Percentiles rank a stretch among this genome's conserved stretches.
Evolutionary conservation across 2,888 invertebrate genomes (phyloP).

Genomic region (Exocentrus adspersus): DNA sequence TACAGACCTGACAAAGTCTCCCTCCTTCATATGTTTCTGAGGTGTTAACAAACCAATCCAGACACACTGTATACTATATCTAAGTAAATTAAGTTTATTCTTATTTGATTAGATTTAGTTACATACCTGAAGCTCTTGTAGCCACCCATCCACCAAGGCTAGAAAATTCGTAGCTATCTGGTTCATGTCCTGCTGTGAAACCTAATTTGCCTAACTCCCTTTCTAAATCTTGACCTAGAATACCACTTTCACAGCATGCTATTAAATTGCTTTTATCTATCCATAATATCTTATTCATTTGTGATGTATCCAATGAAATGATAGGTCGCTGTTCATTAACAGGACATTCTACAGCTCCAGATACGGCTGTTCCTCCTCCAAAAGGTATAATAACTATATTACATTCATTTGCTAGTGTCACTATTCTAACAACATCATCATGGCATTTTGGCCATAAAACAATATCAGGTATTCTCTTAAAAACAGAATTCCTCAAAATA

Average conservation of each 20-base stretch:
- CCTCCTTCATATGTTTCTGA: no score
- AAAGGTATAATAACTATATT: conserved; percentile 90
- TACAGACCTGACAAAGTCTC: no score
- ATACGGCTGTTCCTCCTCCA: conserved; percentile 67
- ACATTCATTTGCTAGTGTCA: conserved; percentile 77
- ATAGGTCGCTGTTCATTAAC: conserved; percentile 81
- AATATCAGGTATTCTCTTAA: conserved; percentile 90
- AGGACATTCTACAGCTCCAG: conserved; percentile 77
- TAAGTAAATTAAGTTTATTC: no score
- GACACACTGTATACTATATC: no score
- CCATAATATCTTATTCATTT: conserved; percentile 96
- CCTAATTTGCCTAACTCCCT: conserved; percentile 80
- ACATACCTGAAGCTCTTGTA: conserved; percentile 68
- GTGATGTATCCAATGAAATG: conserved; percentile 90
- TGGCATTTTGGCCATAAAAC: conserved; percentile 92
- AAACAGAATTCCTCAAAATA: conserved; percentile 75
- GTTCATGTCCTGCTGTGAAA: conserved; percentile 95
- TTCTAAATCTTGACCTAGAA: conserved; percentile 95
- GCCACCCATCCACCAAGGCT: conserved; percentile 92
- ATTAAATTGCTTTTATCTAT: conserved; percentile 86
- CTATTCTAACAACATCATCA: conserved; percentile 84
- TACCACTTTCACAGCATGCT: conserved; percentile 87
- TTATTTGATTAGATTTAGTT: no score
- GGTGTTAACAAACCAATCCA: no score
- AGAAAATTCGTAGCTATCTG: conserved; percentile 98